phyloP scores from a whole-genome alignment of 2,888 invertebrate genomes.

The Orthosia gracilis region DNA sequence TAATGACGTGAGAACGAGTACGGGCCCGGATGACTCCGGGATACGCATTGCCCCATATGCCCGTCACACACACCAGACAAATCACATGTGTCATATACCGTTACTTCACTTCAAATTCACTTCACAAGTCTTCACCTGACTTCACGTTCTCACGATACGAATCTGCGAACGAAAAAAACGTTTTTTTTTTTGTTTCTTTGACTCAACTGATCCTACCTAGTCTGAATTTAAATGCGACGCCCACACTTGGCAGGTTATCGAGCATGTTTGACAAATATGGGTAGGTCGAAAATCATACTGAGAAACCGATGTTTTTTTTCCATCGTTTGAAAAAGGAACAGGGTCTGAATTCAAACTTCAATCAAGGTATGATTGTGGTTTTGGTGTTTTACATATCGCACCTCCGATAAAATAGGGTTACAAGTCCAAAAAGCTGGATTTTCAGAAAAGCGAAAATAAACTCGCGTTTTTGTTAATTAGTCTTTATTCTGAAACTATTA shows the following conservation, averaged over 20 bases:
- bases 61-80: conserved; percentile 70
- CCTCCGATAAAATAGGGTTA: too few species aligned
- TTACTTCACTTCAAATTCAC: conserved; percentile 59
- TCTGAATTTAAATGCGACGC: conserved; percentile 65
- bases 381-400: background rate
- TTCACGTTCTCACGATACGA: conserved; percentile 55
- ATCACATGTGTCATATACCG: conserved; percentile 66
- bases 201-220: conserved; percentile 49
- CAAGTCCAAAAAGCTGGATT: too few species aligned
- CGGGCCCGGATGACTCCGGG: conserved; percentile 91
- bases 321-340: background rate
- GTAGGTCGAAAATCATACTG: conserved; percentile 43
- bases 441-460: too few species aligned
- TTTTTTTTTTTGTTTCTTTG: conserved; percentile 19
- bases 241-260: conserved; percentile 48
- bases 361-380: background rate
- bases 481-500: too few species aligned
- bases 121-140: conserved; percentile 55
- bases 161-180: conserved; percentile 53
- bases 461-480: too few species aligned
- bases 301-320: conserved; percentile 1
- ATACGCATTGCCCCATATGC: conserved; percentile 95
- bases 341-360: background rate
- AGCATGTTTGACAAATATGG: conserved; percentile 51
- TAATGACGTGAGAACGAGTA: conserved; percentile 87